Percentiles rank a stretch among this genome's conserved stretches.
Evolutionary conservation across 1,140 invertebrate genomes (phyloP).

Genomic region (Sycobia sp.): DNA sequence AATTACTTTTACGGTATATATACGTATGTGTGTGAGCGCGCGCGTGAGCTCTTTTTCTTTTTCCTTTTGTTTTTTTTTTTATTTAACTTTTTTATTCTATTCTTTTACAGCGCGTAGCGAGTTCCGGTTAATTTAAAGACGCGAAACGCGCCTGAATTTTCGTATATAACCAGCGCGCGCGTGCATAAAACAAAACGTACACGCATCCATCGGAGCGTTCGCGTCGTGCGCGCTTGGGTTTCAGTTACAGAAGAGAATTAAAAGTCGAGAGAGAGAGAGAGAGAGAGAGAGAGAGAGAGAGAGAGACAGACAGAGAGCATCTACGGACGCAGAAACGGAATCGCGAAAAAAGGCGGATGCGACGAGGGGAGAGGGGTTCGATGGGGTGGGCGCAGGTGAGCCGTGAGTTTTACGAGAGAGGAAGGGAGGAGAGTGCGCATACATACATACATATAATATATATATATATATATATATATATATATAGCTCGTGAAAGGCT

Average conservation of each 20-base stretch:
- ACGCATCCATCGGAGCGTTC: conserved; percentile 7
- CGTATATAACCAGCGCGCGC: too few relatives aligned
- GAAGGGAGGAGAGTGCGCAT: too few relatives aligned
- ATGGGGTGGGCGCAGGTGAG: conserved; percentile 53
- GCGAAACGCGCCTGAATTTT: conserved; percentile 21
- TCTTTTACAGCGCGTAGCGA: conserved; percentile 27
- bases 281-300: conserved; percentile 33
- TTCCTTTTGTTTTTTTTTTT: too few relatives aligned
- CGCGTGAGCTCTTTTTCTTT: too few relatives aligned
- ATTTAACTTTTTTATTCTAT: too few relatives aligned
- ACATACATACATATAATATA: too few relatives aligned
- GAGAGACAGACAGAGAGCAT: too few relatives aligned
- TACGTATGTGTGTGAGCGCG: too few relatives aligned
- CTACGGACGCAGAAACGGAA: too few relatives aligned
- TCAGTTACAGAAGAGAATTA: conserved; percentile 30
- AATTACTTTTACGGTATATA: conserved; percentile 30
- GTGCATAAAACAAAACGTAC: conserved; percentile 27
- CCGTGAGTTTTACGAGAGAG: conserved; percentile 50
- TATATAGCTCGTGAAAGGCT: conserved; percentile 48
- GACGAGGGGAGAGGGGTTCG: too few relatives aligned
- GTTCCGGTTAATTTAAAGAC: conserved; percentile 36
- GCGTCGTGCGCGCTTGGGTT: conserved; percentile 21
- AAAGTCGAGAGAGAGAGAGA: conserved; percentile 15
- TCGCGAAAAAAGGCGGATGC: too few relatives aligned
- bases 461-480: too few relatives aligned